Percentiles rank a stretch among this genome's conserved stretches.
Conservation (phyloP, 1,140 invertebrate genomes). For the Helicoverpa zea region DNA sequence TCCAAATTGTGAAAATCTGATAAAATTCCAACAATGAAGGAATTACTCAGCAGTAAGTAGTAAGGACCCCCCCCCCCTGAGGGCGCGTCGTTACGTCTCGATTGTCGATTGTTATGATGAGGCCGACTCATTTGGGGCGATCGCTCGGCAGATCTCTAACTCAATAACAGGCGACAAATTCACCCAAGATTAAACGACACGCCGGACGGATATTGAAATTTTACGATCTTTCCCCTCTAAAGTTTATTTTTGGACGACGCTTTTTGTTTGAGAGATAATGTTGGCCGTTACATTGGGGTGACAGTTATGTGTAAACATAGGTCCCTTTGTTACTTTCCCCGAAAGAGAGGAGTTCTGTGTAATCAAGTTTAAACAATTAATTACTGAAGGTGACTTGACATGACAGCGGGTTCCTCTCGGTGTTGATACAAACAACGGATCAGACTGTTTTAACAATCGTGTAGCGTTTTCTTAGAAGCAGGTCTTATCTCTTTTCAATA, state of each 20-base stretch:
- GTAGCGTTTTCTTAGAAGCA: not conserved
- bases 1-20: constrained; percentile 14
- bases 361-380: constrained; percentile 32
- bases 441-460: not conserved
- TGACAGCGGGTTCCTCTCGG: not conserved
- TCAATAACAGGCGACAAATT: constrained; percentile 65
- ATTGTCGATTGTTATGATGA: constrained; percentile 64
- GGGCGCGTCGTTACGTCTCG: constrained; percentile 48
- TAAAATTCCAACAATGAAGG: constrained; percentile 40
- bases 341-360: constrained; percentile 20
- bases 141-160: constrained; percentile 43
- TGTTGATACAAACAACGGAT: not conserved
- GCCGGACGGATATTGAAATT: constrained; percentile 71
- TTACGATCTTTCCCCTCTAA: constrained; percentile 59
- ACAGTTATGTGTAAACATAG: constrained; percentile 47
- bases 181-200: constrained; percentile 65
- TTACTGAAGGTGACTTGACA: not conserved
- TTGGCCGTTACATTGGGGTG: constrained; percentile 32
- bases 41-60: constrained; percentile 19
- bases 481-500: not conserved
- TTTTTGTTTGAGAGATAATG: constrained; percentile 50
- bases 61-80: not conserved
- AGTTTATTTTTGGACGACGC: constrained; percentile 44
- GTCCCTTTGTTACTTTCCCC: constrained; percentile 46
- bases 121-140: constrained; percentile 52